Percentiles rank a stretch among this genome's conserved stretches.
Evolutionary conservation across 2,797 vertebrate genomes (phyloP).

Genomic region (Columba guinea): DNA sequence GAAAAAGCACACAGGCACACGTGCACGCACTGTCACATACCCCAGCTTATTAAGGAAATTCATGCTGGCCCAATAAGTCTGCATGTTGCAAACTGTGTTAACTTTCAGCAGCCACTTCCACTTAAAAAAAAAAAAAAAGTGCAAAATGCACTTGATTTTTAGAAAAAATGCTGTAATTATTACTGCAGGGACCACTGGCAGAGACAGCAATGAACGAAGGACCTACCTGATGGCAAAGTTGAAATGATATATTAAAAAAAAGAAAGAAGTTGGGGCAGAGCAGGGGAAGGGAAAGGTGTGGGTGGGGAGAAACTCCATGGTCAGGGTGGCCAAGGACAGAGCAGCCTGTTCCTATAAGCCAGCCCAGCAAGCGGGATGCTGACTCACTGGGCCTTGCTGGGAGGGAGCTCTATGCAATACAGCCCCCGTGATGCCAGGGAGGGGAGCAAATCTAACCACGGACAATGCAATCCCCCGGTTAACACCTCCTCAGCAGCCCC

Average conservation of each 20-base stretch:
- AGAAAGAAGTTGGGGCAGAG: neutral
- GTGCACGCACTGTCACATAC: neutral
- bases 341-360: neutral
- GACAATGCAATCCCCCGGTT: neutral
- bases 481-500: neutral
- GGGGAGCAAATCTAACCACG: neutral
- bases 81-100: slow-evolving; percentile 64
- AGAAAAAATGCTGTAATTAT: neutral
- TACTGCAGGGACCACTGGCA: neutral
- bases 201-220: neutral
- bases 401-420: neutral
- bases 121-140: slow-evolving; percentile 47
- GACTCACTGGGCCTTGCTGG: slow-evolving; percentile 7
- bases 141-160: slow-evolving; percentile 37
- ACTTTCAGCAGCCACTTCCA: slow-evolving; percentile 64
- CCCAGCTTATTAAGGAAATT: slow-evolving; percentile 60
- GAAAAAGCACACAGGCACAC: neutral
- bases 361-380: neutral
- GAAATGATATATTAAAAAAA: neutral
- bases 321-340: neutral
- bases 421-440: neutral
- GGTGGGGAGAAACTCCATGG: neutral
- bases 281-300: neutral
- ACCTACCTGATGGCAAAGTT: neutral
- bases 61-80: slow-evolving; percentile 64